Percentiles rank a stretch among this genome's conserved stretches.
Evolutionary conservation across 2,797 vertebrate genomes (phyloP).

Genomic region (Salmo trutta): DNA sequence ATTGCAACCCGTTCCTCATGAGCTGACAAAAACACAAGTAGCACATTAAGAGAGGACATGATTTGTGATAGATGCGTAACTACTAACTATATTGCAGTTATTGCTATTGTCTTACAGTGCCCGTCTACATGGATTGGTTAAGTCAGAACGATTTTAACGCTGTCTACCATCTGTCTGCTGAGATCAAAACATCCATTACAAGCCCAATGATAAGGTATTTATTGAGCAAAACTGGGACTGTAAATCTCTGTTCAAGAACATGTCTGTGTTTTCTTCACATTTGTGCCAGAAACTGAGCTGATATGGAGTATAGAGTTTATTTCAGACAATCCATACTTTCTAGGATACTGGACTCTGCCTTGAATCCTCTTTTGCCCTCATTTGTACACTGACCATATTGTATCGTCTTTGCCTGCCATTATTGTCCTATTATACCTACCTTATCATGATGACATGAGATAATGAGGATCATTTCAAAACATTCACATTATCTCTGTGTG

Average conservation of each 20-base stretch:
- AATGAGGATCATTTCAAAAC: conserved; percentile 35
- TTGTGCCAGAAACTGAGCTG: conserved; percentile 76
- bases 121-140: conserved; percentile 15
- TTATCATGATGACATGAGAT: conserved; percentile 33
- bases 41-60: background rate
- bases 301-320: conserved; percentile 68
- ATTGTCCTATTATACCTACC: conserved; percentile 20
- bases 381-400: conserved; percentile 19
- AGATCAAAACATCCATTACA: conserved; percentile 63
- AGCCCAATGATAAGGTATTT: conserved; percentile 62
- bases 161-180: conserved; percentile 38
- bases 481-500: conserved; percentile 9
- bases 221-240: conserved; percentile 61
- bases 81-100: background rate
- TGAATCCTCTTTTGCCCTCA: conserved; percentile 2
- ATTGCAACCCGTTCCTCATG: background rate
- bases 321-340: conserved; percentile 63
- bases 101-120: background rate
- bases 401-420: conserved; percentile 24
- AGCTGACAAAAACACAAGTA: background rate
- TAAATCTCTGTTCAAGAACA: conserved; percentile 63
- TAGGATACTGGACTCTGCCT: conserved; percentile 43
- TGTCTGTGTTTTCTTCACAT: conserved; percentile 68
- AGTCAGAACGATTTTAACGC: conserved; percentile 36
- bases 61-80: conserved; percentile 27